Evolutionary conservation across 2,113 vertebrate species (phyloP), one percentile per base, ranked within the genome.

Genomic region (Accipiter cooperii): DNA sequence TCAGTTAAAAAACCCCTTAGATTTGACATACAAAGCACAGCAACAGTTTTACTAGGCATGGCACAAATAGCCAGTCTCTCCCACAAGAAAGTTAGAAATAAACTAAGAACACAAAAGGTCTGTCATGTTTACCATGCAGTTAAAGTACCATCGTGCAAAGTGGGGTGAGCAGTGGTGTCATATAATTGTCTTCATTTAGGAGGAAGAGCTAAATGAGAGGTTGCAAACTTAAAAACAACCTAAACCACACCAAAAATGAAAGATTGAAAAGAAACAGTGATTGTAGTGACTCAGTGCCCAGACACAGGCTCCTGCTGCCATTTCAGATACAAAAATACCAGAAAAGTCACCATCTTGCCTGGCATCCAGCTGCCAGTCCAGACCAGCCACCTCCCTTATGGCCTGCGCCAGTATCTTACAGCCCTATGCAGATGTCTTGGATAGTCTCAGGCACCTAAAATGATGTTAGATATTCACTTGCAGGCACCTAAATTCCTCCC

Each of bases 41-140:
- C 21, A 77, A 73, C n/a, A 70, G 29, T 71, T 84, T 64, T 33
- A 40, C 11, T 20, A n/a, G 29, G 47, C 78, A 71, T 29, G 24
- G 58, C n/a, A 80, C 52, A 55, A 89, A 49, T 5, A 88, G 75
- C 13, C 61, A 31, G 38, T 36, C 52, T 51, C 70, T 84, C 51
- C 33, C 22, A n/a, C 15, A 69, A 57, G 19, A 47, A 73, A 70
- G 40, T 26, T 79, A 74, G 64, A 85, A 94, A 95, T 70, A 85
- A 75, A 57, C 38, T 9, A 76, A 81, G 66, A 79, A 42, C 29
- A 76, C 40, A 83, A 82, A 71, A 86, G 4, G 52, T 61, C 19
- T 55, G 19, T 24, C 63, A 64, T 0, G 0, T 73, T 91, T 71
- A 73, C 15, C 0, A 0, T 12, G 21, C 22, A 76, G 83, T 16